Conservation (phyloP, 2,797 vertebrate genomes). For the Amphiprion clarkii region DNA sequence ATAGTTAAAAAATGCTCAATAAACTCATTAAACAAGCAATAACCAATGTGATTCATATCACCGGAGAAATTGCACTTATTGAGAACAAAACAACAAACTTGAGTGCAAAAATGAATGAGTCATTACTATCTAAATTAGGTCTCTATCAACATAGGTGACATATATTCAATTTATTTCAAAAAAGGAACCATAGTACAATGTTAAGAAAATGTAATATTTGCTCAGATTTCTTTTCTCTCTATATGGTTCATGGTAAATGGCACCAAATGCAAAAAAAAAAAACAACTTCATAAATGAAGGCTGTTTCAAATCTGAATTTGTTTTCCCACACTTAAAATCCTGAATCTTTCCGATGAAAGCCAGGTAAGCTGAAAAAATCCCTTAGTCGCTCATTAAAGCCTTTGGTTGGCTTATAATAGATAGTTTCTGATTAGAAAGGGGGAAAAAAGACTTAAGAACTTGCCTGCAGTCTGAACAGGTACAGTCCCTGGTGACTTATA, state of each 20-base stretch:
- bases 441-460: neutral
- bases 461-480: neutral
- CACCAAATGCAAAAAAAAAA: neutral
- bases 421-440: neutral
- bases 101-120: too few species aligned
- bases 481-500: neutral
- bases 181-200: neutral
- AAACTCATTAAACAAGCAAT: conserved; percentile 8
- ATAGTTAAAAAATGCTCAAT: neutral
- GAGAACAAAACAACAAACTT: neutral
- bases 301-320: neutral
- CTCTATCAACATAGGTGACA: neutral
- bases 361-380: conserved; percentile 25
- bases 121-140: too few species aligned
- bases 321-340: neutral
- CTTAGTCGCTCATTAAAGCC: neutral
- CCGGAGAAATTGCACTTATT: neutral
- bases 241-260: neutral
- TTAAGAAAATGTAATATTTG: too few species aligned
- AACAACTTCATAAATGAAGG: neutral
- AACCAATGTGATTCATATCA: neutral
- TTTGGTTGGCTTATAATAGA: neutral
- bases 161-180: neutral
- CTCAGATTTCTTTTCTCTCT: neutral
- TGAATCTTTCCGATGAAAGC: conserved; percentile 21